These are phyloP conservation scores for Dascyllus trimaculatus DNA, from an alignment of 2,113 vertebrate genomes.

Conservation along the genomic window DNA sequence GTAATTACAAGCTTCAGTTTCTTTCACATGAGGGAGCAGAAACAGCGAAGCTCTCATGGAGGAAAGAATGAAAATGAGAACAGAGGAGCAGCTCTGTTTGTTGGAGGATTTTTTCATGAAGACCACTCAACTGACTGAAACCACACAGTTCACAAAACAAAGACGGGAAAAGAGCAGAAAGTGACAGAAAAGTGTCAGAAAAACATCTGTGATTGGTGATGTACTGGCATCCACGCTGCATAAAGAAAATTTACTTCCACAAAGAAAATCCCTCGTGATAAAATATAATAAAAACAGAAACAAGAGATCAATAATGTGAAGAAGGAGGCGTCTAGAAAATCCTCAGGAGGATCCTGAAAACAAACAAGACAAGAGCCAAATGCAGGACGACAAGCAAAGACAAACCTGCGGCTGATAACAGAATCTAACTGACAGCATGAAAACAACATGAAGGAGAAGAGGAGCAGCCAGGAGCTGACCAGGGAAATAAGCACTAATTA, in stretches of 20 bases:
- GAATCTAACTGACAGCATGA: constrained; percentile 51
- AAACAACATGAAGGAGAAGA: constrained; percentile 45
- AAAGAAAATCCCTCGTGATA: constrained; percentile 15
- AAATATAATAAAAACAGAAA: constrained; percentile 38
- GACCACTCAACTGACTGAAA: constrained; percentile 1
- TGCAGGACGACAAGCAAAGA: constrained; percentile 42
- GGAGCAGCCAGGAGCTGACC: constrained; percentile 39
- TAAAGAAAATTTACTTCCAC: background rate
- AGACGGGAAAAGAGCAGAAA: background rate
- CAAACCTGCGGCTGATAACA: constrained; percentile 27
- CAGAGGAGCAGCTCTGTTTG: constrained; percentile 7
- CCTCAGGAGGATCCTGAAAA: background rate
- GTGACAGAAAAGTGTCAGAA: constrained; percentile 1
- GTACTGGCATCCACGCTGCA: background rate
- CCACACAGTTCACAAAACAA: constrained; percentile 11
- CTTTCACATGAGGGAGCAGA: constrained; percentile 70
- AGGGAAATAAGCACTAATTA: constrained; percentile 37
- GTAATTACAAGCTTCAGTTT: constrained; percentile 80
- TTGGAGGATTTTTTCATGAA: constrained; percentile 8
- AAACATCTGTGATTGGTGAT: background rate
- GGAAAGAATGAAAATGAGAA: constrained; percentile 5
- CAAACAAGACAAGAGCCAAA: constrained; percentile 25
- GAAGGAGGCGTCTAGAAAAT: background rate
- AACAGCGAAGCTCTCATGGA: constrained; percentile 68
- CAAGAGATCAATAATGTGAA: constrained; percentile 27